Percentiles rank a stretch among this genome's conserved stretches.
Evolutionary conservation across 2,113 vertebrate genomes (phyloP).

Genomic region (Accipiter cooperii): DNA sequence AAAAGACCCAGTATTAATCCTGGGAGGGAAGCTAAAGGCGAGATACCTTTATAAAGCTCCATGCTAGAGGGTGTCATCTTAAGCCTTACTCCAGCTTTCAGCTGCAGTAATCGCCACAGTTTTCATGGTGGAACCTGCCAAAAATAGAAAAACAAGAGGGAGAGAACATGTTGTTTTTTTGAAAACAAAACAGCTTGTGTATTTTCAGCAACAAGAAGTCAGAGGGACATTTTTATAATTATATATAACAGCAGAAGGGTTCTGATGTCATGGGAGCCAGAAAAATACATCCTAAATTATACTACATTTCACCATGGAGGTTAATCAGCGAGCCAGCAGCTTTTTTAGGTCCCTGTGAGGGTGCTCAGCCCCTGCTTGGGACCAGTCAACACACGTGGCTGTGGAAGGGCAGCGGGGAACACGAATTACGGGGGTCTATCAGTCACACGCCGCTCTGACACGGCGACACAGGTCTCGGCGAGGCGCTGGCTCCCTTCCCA

Average conservation of each 20-base stretch:
- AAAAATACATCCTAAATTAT: constrained; percentile 23
- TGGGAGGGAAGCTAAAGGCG: neutral
- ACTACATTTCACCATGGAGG: neutral
- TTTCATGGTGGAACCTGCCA: constrained; percentile 12
- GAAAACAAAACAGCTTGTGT: constrained; percentile 24
- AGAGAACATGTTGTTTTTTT: constrained; percentile 1
- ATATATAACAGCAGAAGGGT: neutral
- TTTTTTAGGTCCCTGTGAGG: neutral
- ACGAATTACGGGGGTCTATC: neutral
- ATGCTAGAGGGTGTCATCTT: neutral
- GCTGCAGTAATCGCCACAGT: neutral
- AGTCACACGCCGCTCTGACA: neutral
- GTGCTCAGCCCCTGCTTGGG: neutral
- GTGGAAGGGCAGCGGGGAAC: neutral
- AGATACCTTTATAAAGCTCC: neutral
- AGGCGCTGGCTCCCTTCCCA: neutral
- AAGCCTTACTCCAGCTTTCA: neutral
- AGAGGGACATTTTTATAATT: constrained; percentile 48
- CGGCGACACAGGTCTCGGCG: rapidly evolving
- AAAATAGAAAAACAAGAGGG: constrained; percentile 43
- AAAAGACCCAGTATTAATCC: neutral
- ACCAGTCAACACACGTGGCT: neutral
- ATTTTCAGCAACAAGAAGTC: constrained; percentile 57
- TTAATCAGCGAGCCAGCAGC: neutral
- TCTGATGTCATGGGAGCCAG: constrained; percentile 34